phyloP scores from a whole-genome alignment of 2,797 vertebrate species.

The Rhabdomys pumilio region DNA sequence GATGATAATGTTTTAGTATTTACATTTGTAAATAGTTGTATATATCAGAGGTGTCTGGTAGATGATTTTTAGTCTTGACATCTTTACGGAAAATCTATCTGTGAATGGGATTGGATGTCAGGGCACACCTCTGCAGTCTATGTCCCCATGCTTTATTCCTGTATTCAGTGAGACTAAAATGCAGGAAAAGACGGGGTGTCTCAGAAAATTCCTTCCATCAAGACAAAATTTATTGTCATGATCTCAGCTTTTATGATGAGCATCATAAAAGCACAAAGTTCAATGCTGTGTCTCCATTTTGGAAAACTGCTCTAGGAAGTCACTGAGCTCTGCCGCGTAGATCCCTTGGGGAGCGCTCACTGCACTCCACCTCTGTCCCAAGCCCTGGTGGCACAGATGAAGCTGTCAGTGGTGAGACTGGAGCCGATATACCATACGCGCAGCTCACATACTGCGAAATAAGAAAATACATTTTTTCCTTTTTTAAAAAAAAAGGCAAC shows the following conservation, averaged over 20 bases:
- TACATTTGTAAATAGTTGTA: not conserved
- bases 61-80: not conserved
- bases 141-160: not conserved
- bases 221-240: not conserved
- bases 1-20: not conserved
- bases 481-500: not conserved
- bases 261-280: conserved; percentile 16
- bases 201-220: conserved; percentile 4
- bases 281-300: conserved; percentile 1
- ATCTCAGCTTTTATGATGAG: conserved; percentile 5
- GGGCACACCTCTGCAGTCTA: not conserved
- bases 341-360: not conserved
- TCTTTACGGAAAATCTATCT: not conserved
- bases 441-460: conserved; percentile 15
- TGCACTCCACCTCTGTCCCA: not conserved
- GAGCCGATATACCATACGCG: not conserved
- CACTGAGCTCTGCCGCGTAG: conserved; percentile 19
- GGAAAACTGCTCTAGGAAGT: conserved; percentile 23
- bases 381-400: not conserved
- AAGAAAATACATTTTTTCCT: conserved; percentile 23
- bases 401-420: not conserved
- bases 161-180: not conserved
- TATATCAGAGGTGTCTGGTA: not conserved
- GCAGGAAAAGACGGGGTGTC: not conserved
- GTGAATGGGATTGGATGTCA: not conserved